A percentile compares a stretch with the other conserved stretches of the same genome.
Evolutionary conservation across 2,888 invertebrate genomes (phyloP).

Genomic region (Trachelus iudaicus): DNA sequence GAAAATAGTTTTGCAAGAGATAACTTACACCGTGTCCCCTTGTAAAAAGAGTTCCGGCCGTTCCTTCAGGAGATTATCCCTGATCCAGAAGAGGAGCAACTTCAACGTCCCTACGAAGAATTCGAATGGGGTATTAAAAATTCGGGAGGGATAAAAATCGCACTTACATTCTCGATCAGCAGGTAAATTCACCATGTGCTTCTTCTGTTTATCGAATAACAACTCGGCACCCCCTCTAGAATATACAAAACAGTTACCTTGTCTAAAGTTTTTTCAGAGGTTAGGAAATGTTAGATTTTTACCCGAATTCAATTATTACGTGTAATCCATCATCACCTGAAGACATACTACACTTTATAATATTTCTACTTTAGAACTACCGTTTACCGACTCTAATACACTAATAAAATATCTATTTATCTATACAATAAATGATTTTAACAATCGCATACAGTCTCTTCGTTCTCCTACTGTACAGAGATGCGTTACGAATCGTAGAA

Average conservation of each 20-base stretch:
- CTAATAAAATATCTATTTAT: not conserved
- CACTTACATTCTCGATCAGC: slow-evolving; percentile 69
- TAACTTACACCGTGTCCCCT: slow-evolving; percentile 69
- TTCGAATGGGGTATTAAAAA: not conserved
- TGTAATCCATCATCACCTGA: slow-evolving; percentile 23
- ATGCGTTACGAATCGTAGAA: not conserved
- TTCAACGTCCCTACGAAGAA: slow-evolving; percentile 74
- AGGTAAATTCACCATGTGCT: slow-evolving; percentile 74
- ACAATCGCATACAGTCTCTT: not conserved
- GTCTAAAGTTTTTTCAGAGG: not conserved
- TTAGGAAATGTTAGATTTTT: slow-evolving; percentile 21
- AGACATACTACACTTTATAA: slow-evolving; percentile 29
- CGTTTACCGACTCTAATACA: not conserved
- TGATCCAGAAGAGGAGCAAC: slow-evolving; percentile 83
- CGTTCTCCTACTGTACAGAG: not conserved
- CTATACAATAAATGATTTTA: not conserved
- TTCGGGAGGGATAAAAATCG: slow-evolving; percentile 3
- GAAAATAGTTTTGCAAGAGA: slow-evolving; percentile 8
- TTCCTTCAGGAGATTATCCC: slow-evolving; percentile 84
- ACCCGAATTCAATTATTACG: slow-evolving; percentile 54
- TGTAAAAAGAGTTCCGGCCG: slow-evolving; percentile 77
- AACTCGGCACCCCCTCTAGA: slow-evolving; percentile 91
- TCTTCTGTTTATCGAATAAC: slow-evolving; percentile 83
- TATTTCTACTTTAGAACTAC: not conserved
- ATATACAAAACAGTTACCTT: slow-evolving; percentile 25